phyloP scores from a whole-genome alignment of 2,797 vertebrate species.

The Psittacula derbiana region DNA sequence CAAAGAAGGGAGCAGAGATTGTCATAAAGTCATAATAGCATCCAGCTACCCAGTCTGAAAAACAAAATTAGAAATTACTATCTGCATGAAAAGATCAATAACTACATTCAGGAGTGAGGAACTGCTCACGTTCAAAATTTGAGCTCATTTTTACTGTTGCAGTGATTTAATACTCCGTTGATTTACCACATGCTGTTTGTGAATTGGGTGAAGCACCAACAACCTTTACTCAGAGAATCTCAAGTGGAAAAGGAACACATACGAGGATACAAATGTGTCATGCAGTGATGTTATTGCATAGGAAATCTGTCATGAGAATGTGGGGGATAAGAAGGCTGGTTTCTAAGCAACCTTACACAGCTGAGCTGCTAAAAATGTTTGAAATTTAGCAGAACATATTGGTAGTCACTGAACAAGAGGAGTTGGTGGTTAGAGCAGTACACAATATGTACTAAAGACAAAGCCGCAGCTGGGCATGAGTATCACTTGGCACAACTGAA shows the following conservation, averaged over 20 bases:
- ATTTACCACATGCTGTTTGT: constrained; percentile 24
- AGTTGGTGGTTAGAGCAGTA: not conserved
- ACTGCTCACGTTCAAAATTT: not conserved
- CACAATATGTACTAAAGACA: not conserved
- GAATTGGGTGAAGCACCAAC: constrained; percentile 5
- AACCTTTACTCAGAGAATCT: constrained; percentile 52
- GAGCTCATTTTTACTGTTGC: constrained; percentile 8
- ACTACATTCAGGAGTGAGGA: not conserved
- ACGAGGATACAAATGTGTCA: constrained; percentile 61
- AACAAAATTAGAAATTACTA: not conserved
- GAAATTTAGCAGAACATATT: constrained; percentile 40
- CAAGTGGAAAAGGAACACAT: constrained; percentile 7
- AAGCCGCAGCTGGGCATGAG: not conserved
- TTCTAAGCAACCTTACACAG: constrained; percentile 68
- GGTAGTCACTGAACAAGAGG: not conserved
- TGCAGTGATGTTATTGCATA: constrained; percentile 47
- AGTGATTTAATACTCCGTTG: constrained; percentile 34
- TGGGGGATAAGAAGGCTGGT: constrained; percentile 43
- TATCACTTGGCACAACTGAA: not conserved
- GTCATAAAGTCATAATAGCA: not conserved
- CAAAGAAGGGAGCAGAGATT: not conserved
- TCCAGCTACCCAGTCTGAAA: not conserved
- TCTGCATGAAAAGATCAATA: not conserved
- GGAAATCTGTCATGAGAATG: constrained; percentile 53
- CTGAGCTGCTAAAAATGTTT: constrained; percentile 50